Base-by-base conservation (phyloP, 2,888 invertebrate species). In the Mimumesa dahlbomi region DNA sequence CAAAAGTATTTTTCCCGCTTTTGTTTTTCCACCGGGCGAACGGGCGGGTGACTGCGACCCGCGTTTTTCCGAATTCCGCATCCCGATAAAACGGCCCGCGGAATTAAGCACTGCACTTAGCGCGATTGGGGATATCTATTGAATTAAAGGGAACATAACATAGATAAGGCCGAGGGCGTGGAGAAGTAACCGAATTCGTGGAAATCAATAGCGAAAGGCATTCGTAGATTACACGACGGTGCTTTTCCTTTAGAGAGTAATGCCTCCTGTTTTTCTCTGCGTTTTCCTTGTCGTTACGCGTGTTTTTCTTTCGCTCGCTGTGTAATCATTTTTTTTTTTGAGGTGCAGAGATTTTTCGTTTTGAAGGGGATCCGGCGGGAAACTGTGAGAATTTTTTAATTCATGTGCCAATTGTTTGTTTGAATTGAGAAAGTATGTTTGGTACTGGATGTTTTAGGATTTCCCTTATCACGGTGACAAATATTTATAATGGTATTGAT, bases 91-190 rank as follows among this genome's bases (percentile, higher is more conserved):
- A 19, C 21, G n/a, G 6, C 22, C 21, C 21, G 22, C 13, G 34
- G 62, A 72, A 74, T 73, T 65, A 73, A 73, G 61, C 61, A 42
- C 43, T 65, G 64, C 74, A 73, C 73, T 74, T 73, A 73, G 52
- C 68, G 57, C 68, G 73, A 74, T 73, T 74, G 73, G 69, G 54
- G 46, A 48, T 59, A 72, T 68, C 63, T 68, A 69, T 69, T 38
- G 49, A 65, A 68, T 74, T 49, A 64, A 54, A 34, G 52, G 56
- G 56, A 53, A 61, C 57, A 45, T 66, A 58, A 70, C 38, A n/a
- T n/a, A 42, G 57, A 61, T 57, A 62, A 50, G 40, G 48, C 19
- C 9, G 40, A n/a, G 36, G 16, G 16, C 14, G 38, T 36, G 14
- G 45, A 25, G 34, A 34, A 63, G 50, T 54, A 38, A 50, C 50